Conservation (phyloP, 2,113 vertebrate genomes). For the Ammodramus savannarum region DNA sequence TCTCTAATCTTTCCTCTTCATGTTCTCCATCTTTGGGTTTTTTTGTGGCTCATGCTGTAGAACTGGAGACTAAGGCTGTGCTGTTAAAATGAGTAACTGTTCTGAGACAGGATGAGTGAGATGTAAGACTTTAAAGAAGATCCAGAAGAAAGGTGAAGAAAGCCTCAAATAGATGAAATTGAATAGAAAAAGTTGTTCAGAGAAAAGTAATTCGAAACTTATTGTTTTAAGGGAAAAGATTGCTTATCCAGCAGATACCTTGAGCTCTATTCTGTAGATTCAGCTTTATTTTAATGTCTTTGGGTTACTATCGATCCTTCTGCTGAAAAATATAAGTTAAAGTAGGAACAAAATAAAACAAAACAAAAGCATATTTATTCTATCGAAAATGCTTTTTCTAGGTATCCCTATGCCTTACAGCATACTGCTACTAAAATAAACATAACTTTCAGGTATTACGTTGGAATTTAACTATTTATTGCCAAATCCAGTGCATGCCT, state of each 20-base stretch:
- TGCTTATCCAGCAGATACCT: slow-evolving; percentile 34
- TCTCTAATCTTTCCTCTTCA: background rate
- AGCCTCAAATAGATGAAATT: background rate
- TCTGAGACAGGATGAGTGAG: background rate
- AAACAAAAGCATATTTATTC: background rate
- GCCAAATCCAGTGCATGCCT: background rate
- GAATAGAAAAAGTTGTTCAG: background rate
- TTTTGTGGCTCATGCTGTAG: background rate
- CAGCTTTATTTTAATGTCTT: slow-evolving; percentile 52
- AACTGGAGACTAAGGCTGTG: background rate
- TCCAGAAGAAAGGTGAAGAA: background rate
- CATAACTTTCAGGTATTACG: background rate
- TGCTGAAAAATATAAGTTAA: slow-evolving; percentile 3
- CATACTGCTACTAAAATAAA: background rate
- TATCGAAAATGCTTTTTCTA: background rate
- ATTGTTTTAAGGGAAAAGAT: background rate
- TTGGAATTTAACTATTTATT: background rate
- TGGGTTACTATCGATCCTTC: background rate
- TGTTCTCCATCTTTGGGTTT: background rate
- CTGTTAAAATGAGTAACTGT: background rate
- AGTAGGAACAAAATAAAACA: background rate
- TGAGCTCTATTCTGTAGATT: background rate
- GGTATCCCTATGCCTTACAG: background rate
- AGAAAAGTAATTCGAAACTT: background rate
- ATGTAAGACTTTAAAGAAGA: background rate